Conservation (phyloP, 1,140 invertebrate species). For the Pseudomyrmex gracilis region DNA sequence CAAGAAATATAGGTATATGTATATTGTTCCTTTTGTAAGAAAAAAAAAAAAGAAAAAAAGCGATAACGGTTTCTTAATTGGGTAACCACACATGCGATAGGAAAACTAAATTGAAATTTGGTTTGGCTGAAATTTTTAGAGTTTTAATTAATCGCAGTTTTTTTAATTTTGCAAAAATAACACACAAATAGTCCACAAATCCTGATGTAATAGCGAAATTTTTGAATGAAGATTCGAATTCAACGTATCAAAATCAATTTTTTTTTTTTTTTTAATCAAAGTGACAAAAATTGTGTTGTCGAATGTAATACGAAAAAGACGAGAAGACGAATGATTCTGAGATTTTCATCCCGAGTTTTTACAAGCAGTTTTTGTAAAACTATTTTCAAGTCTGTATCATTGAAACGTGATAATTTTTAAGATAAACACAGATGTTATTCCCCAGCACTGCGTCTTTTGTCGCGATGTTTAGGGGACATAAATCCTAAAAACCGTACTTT, state of each 20-base stretch:
- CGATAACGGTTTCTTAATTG: background rate
- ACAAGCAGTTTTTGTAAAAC: background rate
- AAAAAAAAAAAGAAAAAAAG: background rate
- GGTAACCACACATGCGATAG: background rate
- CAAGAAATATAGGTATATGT: background rate
- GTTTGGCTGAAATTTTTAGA: too few species aligned
- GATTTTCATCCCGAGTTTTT: background rate
- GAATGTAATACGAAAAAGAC: too few species aligned
- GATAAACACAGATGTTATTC: slow-evolving; percentile 69
- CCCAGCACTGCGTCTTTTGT: slow-evolving; percentile 28
- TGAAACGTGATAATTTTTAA: slow-evolving; percentile 69
- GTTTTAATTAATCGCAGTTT: too few species aligned
- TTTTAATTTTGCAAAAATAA: too few species aligned
- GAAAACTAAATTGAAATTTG: too few species aligned
- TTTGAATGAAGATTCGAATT: too few species aligned
- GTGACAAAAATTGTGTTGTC: too few species aligned
- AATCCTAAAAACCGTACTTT: slow-evolving; percentile 9
- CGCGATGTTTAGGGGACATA: slow-evolving; percentile 15
- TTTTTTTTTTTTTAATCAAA: background rate
- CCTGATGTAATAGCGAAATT: too few species aligned
- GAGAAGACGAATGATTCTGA: slow-evolving; percentile 13
- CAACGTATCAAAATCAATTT: background rate
- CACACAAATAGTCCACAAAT: too few species aligned
- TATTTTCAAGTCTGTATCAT: background rate
- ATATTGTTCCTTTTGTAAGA: background rate